A percentile compares a stretch with the other conserved stretches of the same genome.
Evolutionary conservation across 2,113 vertebrate species (phyloP).

Genomic region (Tachuris rubrigastra): DNA sequence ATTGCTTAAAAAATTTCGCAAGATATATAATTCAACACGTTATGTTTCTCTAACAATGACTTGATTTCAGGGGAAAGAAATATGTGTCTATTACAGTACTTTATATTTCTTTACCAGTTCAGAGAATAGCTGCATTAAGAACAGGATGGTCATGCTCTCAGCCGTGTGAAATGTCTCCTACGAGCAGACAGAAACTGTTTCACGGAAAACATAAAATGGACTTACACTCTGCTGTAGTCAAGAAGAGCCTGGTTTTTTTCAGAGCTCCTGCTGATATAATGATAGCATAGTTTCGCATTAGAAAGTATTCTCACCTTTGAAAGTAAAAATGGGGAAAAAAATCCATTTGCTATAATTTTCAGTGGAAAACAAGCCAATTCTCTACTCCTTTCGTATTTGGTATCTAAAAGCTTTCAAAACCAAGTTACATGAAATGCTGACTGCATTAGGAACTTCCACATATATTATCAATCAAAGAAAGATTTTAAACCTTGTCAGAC

Average conservation of each 20-base stretch:
- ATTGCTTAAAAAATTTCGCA: constrained; percentile 4
- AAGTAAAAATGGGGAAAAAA: not conserved
- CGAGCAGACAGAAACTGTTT: not conserved
- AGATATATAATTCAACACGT: not conserved
- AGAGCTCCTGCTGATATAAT: not conserved
- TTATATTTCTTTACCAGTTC: constrained; percentile 24
- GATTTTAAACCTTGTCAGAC: constrained; percentile 1
- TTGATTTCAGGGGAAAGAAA: constrained; percentile 31
- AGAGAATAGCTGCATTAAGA: constrained; percentile 16
- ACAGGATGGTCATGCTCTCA: constrained; percentile 4
- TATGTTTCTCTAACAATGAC: constrained; percentile 38
- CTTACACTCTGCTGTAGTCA: not conserved
- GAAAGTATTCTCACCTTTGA: constrained; percentile 14
- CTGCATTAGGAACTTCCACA: constrained; percentile 18
- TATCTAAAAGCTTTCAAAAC: constrained; percentile 23
- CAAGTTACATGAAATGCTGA: not conserved
- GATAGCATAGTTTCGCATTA: not conserved
- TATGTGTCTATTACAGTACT: not conserved
- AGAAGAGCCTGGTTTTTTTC: not conserved
- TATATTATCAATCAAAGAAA: constrained; percentile 20
- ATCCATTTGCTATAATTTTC: constrained; percentile 30
- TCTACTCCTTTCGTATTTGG: constrained; percentile 7
- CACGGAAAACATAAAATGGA: not conserved
- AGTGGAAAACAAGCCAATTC: constrained; percentile 46
- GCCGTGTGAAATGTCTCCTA: constrained; percentile 14